phyloP scores from a whole-genome alignment of 2,888 invertebrate genomes.

The Amphiduros pacificus region DNA sequence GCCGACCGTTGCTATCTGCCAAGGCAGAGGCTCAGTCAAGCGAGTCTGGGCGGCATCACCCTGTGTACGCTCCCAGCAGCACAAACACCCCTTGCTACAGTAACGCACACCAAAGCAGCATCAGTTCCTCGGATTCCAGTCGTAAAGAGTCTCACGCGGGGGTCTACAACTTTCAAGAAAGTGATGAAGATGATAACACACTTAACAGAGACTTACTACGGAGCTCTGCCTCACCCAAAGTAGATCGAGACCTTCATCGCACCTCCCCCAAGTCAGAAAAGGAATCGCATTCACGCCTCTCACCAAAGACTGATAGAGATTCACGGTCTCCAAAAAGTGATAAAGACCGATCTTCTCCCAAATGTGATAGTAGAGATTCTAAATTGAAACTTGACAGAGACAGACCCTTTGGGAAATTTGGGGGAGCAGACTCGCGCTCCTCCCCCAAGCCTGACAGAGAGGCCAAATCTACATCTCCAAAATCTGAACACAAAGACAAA shows the following conservation, averaged over 20 bases:
- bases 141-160: not conserved
- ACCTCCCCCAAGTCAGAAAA: conserved; percentile 16
- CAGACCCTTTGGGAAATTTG: conserved; percentile 1
- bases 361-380: not conserved
- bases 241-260: conserved; percentile 12
- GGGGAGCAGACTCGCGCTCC: not conserved
- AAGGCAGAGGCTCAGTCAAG: not conserved
- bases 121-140: too few relatives aligned
- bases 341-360: conserved; percentile 9
- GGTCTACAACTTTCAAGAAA: conserved; percentile 4
- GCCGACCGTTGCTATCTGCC: not conserved
- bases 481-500: not conserved
- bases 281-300: conserved; percentile 7
- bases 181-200: conserved; percentile 5
- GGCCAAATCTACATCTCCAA: conserved; percentile 3
- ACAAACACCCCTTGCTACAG: not conserved
- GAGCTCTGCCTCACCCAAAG: conserved; percentile 19
- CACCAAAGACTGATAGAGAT: conserved; percentile 11
- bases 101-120: too few relatives aligned
- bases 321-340: conserved; percentile 17
- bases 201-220: conserved; percentile 8
- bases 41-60: not conserved
- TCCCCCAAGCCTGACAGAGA: conserved; percentile 13
- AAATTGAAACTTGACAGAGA: conserved; percentile 8
- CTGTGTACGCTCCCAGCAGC: not conserved